A percentile compares a stretch with the other conserved stretches of the same genome.
Evolutionary conservation across 2,888 invertebrate species (phyloP).

Genomic region (Macrophya alboannulata): DNA sequence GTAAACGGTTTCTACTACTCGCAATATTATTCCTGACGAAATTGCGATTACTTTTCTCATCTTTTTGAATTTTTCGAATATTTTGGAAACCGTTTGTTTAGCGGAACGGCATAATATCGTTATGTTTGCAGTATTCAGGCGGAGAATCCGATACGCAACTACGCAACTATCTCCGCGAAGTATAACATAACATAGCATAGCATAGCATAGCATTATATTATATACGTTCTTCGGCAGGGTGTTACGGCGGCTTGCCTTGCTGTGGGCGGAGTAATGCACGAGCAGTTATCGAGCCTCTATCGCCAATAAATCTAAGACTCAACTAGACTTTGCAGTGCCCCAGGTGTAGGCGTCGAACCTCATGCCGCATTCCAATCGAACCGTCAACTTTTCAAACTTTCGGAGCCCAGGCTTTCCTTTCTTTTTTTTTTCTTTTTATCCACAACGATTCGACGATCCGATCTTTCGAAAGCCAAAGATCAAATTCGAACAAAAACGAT

Average conservation of each 20-base stretch:
- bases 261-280: conserved; percentile 78
- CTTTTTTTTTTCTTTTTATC: not conserved
- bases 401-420: not conserved
- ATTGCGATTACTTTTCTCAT: not conserved
- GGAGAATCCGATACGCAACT: conserved; percentile 25
- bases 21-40: not conserved
- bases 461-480: not conserved
- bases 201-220: conserved; percentile 33
- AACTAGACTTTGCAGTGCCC: conserved; percentile 70
- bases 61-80: not conserved
- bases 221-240: conserved; percentile 38
- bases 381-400: conserved; percentile 68
- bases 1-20: too few relatives aligned
- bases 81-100: not conserved
- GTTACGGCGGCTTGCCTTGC: conserved; percentile 51
- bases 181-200: conserved; percentile 31
- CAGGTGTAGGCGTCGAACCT: conserved; percentile 50
- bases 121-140: conserved; percentile 22
- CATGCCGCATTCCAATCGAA: conserved; percentile 64
- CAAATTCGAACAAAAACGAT: not conserved
- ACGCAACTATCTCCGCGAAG: conserved; percentile 30
- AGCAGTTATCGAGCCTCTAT: conserved; percentile 76
- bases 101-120: not conserved
- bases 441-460: not conserved
- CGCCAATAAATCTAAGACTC: conserved; percentile 78